Evolutionary conservation across 2,797 vertebrate species (phyloP), one percentile per base, ranked within the genome.

Genomic region (Notolabrus celidotus): DNA sequence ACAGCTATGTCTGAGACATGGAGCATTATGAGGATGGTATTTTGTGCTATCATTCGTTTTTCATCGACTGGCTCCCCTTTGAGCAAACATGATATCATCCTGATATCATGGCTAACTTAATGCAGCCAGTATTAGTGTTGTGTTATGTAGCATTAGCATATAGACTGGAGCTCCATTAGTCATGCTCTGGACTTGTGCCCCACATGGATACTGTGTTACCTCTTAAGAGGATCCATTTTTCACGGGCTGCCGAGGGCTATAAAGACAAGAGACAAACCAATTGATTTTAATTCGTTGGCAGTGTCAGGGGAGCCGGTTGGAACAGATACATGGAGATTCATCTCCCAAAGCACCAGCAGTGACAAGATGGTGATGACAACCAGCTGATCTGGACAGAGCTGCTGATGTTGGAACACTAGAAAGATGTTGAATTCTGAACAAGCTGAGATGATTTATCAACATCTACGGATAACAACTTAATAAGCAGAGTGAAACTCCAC

Each of bases 261-360:
- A 91, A 92, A 94, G 90, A 87, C 86, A 74, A 89, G 80, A 93
- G 87, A 92, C 89, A 90, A 90, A 91, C 81, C 85, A 92, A 93
- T 93, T 94, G 90, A 93, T 92, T 92, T 92, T 88, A 92, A 92
- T 90, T 84, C n/a, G 77, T 82, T 77, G 86, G 58, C 80, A 58
- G 79, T 27, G 80, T 86, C 89, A 64, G 50, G 83, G 85, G 87
- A 90, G 75, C 77, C 60, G 71, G 63, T 74, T 85, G 69, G 69
- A 88, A 87, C 61, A 74, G 77, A 88, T 82, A 85, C 82, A 83
- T 85, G 51, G 73, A 91, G 81, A 91, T 87, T 80, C 65, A 89
- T 91, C 74, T 83, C 79, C 73, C 65, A 46, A 42, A 70, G 64
- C 77, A 66, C 45, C 10, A 43, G 67, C 72, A 82, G 86, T 78